Base-by-base conservation (phyloP, 2,797 vertebrate genomes). In the Lerista edwardsae region DNA sequence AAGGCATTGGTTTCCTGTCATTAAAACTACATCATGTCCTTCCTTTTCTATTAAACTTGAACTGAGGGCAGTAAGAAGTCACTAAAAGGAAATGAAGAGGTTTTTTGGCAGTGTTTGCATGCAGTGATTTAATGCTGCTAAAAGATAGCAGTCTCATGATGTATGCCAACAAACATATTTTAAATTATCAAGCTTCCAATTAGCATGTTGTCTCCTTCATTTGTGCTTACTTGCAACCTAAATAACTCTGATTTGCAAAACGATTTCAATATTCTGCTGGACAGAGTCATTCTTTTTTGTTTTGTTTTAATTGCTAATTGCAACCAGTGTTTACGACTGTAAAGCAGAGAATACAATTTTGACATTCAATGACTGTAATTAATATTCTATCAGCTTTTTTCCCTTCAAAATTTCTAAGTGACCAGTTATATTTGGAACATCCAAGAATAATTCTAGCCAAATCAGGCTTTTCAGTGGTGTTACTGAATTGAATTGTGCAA, bases 11-110 rank as follows among this genome's bases (percentile, higher is more conserved):
- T 95, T 97, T 97, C 97, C 97, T 97, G 96, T 96, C 96, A 97
- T 97, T 97, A 97, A 97, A 97, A 95, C 96, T 95, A 94, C 96
- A 97, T 96, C 96, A 96, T 96, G 96, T 96, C 96, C 96, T 97
- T 97, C 96, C 96, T 96, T 95, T 96, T 96, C 97, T 96, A 97
- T 97, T 97, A 97, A 97, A 97, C 96, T 95, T 96, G 95, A 90
- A 94, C 95, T 93, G 91, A 96, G 96, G 95, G 96, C 96, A 97
- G 93, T 95, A 94, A 96, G 96, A 96, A 97, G 96, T 97, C 96
- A 97, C 95, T 96, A 95, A 96, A 96, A 97, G 96, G 97, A 97
- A 97, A 97, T 97, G 96, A 96, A 97, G 95, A 96, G 94, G 11
- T 93, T 95, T 96, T 96, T 95, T 96, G 96, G 96, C 95, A 95